phyloP scores from a whole-genome alignment of 2,888 invertebrate genomes.

The Cantharis flavilabris region DNA sequence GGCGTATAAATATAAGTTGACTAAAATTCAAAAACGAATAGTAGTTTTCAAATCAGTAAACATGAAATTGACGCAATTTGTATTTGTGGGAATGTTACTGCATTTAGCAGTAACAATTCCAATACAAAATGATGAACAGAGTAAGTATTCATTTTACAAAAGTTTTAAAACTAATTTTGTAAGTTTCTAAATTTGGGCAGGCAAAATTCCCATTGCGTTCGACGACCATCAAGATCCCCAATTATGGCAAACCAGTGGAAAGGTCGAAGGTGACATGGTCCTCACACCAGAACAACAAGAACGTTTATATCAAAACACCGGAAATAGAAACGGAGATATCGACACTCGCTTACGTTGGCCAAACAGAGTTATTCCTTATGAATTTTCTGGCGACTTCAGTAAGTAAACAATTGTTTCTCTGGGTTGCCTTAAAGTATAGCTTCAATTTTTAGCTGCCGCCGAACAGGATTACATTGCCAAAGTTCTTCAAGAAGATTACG shows the following conservation, averaged over 20 bases:
- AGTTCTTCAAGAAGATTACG: not conserved
- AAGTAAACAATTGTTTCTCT: not conserved
- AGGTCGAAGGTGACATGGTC: slow-evolving; percentile 8
- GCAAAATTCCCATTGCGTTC: not conserved
- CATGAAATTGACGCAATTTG: not conserved
- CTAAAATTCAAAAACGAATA: too few relatives aligned
- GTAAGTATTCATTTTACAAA: too few relatives aligned
- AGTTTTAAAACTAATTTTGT: too few relatives aligned
- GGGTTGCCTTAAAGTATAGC: too few relatives aligned
- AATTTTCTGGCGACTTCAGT: not conserved
- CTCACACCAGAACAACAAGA: not conserved
- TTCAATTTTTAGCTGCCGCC: not conserved
- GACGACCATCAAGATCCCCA: not conserved
- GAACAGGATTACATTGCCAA: not conserved
- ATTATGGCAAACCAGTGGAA: slow-evolving; percentile 7
- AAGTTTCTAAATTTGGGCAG: too few relatives aligned
- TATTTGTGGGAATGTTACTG: not conserved
- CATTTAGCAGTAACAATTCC: not conserved
- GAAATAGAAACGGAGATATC: not conserved
- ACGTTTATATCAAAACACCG: not conserved
- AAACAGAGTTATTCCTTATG: not conserved
- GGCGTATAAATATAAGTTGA: too few relatives aligned
- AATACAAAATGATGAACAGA: not conserved
- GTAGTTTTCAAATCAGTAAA: not conserved
- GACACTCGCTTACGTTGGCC: not conserved